These are phyloP conservation scores for Aurelia aurita DNA, from an alignment of 30 jellyfish, hydroid and myxozoan species.

Conservation along the genomic window DNA sequence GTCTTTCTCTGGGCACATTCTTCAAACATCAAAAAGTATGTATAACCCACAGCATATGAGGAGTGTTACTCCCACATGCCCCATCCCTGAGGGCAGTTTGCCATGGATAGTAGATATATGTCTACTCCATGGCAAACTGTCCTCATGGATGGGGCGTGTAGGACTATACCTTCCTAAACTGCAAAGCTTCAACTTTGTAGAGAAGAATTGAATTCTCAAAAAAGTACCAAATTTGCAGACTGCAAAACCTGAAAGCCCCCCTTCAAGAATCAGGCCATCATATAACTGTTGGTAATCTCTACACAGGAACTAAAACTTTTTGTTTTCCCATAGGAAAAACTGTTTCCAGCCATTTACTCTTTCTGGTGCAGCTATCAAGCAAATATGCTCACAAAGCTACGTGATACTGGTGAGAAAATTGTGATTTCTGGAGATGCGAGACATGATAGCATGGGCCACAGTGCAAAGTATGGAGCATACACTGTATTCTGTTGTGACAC, in stretches of 20 bases:
- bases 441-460: conserved; percentile 46
- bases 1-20: conserved; percentile 22
- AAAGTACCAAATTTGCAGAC: too few relatives aligned
- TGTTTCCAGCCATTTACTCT: background rate
- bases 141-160: background rate
- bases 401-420: background rate
- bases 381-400: background rate
- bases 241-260: too few relatives aligned
- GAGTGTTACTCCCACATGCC: too few relatives aligned
- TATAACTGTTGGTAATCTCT: background rate
- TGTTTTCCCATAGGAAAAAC: background rate
- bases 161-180: too few relatives aligned
- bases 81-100: too few relatives aligned
- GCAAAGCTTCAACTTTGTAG: conserved; percentile 2
- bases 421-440: conserved; percentile 50
- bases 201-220: background rate
- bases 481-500: conserved; percentile 25
- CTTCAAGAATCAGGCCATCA: too few relatives aligned
- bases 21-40: conserved; percentile 46
- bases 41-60: background rate
- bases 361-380: conserved; percentile 27
- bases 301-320: background rate
- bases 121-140: background rate
- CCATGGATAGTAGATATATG: too few relatives aligned
- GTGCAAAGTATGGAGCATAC: conserved; percentile 51